Base-by-base conservation (phyloP, 2,797 vertebrate species). In the Eptatretus atami region DNA sequence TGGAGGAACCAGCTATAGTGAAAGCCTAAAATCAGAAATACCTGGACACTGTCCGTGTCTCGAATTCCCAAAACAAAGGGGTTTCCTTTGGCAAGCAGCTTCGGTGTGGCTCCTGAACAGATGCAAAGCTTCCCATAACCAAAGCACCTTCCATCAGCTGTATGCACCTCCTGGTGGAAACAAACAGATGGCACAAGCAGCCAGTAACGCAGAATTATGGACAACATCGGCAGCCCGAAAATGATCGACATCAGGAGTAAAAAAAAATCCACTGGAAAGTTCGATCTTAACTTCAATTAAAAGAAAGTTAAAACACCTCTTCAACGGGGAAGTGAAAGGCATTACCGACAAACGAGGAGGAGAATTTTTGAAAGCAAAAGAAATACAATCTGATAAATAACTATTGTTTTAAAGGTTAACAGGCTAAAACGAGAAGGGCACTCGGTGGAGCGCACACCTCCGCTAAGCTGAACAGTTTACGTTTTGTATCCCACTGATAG, bases 11-110 rank as follows among this genome's bases (percentile, higher is more conserved):
- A 12, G 57, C 12, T n/a, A 24, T 61, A n/a, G 57, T 61, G 10
- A 9, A n/a, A 10, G 57, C 15, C 57, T 1, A 12, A 61, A 24
- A 11, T 44, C 15, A n/a, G 52, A 52, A 19, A 71, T 77, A 95
- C 92, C 84, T 81, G 75, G 52, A 79, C 85, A 10, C 86, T 96
- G 74, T 98, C 87, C 24, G 85, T 98, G 73, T 96, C 92, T 2
- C 90, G 78, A 71, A 98, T 88, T 57, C 92, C 90, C 66, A 98
- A 68, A 1, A 95, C 80, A 13, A 78, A 74, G 0, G 81, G 80
- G 66, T 82, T 86, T 66, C 77, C 77, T 68, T 76, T 71, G 15
- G 68, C 71, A 14, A 95, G 76, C 67, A 96, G 72, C 67, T 84
- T 95, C 0, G 90, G 84, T 70, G 74, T 81, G 52, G 75, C 85